Evolutionary conservation across 2,113 vertebrate genomes (phyloP).

Genomic region (Syrmaticus mikado): DNA sequence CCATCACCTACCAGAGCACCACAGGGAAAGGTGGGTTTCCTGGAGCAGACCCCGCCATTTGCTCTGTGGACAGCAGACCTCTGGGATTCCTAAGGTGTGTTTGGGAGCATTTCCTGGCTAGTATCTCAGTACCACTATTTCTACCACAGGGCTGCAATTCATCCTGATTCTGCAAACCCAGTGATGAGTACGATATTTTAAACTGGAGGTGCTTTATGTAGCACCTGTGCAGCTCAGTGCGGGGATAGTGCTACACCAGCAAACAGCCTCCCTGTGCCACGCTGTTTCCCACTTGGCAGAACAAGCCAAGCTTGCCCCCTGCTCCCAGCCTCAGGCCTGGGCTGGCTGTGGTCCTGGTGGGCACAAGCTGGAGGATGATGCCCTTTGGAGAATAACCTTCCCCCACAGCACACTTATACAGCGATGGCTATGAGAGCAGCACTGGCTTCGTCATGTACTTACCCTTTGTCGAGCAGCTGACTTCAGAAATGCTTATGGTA

Average conservation of each 20-base stretch:
- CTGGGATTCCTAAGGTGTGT: background rate
- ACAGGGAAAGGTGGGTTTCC: rapidly evolving
- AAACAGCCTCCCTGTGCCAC: background rate
- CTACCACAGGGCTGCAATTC: background rate
- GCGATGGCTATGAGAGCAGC: background rate
- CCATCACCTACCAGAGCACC: rapidly evolving
- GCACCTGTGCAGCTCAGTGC: background rate
- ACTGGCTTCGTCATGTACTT: rapidly evolving
- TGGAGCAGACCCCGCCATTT: background rate
- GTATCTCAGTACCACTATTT: background rate
- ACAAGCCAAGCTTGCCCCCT: background rate
- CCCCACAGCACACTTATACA: background rate
- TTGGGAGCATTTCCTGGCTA: background rate
- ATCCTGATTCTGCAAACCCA: background rate
- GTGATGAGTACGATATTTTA: background rate
- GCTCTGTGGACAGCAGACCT: rapidly evolving
- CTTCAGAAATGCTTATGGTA: constrained; percentile 5
- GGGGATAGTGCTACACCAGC: background rate
- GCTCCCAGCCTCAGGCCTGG: background rate
- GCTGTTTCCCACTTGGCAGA: background rate
- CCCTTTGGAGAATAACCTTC: background rate
- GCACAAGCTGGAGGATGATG: background rate
- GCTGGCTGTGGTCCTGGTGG: background rate
- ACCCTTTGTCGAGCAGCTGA: background rate
- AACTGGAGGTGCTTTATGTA: background rate